Conservation (phyloP, 2,888 invertebrate species). For the Caenorhabditis angaria region DNA sequence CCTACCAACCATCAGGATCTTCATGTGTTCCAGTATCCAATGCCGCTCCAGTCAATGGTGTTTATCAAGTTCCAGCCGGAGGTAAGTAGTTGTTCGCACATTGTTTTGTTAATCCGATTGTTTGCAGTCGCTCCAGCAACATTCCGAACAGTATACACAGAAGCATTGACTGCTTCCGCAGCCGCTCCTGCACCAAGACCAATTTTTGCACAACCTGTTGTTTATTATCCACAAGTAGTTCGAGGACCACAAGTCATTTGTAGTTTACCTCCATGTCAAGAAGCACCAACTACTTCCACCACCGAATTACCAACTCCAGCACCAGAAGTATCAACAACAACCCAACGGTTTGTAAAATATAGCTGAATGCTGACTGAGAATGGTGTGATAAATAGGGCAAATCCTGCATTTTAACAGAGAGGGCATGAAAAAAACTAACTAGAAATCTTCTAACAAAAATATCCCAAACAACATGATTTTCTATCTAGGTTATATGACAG, state of each 20-base stretch:
- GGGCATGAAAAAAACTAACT: conserved; percentile 25
- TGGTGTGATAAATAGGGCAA: too few species aligned
- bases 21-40: conserved; percentile 31
- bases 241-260: conserved; percentile 24
- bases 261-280: conserved; percentile 33
- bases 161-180: conserved; percentile 21
- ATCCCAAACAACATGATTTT: conserved; percentile 8
- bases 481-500: conserved; percentile 40
- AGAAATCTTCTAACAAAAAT: conserved; percentile 24
- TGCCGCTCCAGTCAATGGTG: conserved; percentile 23
- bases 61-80: conserved; percentile 48
- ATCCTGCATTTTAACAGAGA: conserved; percentile 35
- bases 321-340: conserved; percentile 31
- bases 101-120: conserved; percentile 7
- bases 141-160: conserved; percentile 47
- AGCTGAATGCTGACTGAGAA: conserved; percentile 4
- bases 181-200: conserved; percentile 35
- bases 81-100: conserved; percentile 18
- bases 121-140: conserved; percentile 40
- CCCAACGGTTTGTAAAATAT: conserved; percentile 25
- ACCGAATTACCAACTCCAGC: conserved; percentile 37
- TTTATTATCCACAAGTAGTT: conserved; percentile 40
- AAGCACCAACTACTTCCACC: conserved; percentile 17
- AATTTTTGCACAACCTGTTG: conserved; percentile 32
- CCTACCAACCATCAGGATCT: conserved; percentile 40